A percentile compares a stretch with the other conserved stretches of the same genome.
phyloP scores from a whole-genome alignment of 2,113 vertebrate species.

The Larimichthys polyactis region DNA sequence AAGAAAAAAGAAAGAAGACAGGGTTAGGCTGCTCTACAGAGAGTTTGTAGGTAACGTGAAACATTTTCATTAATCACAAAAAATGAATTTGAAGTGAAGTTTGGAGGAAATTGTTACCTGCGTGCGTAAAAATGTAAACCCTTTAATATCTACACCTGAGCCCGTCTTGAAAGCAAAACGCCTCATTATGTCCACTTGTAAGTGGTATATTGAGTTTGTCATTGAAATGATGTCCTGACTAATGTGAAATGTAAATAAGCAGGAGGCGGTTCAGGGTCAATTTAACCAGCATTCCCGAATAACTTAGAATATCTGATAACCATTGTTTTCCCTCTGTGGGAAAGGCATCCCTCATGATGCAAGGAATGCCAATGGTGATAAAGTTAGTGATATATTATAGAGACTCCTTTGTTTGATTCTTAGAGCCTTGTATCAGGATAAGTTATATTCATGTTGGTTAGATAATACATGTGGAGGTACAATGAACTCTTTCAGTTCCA shows the following conservation, averaged over 20 bases:
- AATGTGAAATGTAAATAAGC: slow-evolving; percentile 28
- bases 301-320: slow-evolving; percentile 65
- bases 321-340: slow-evolving; percentile 59
- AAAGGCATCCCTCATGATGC: slow-evolving; percentile 67
- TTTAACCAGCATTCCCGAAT: slow-evolving; percentile 59
- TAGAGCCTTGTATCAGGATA: slow-evolving; percentile 46
- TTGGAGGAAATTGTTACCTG: neutral
- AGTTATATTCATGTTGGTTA: slow-evolving; percentile 64
- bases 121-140: neutral
- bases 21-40: slow-evolving; percentile 7
- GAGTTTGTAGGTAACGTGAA: slow-evolving; percentile 38
- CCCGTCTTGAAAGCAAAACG: neutral
- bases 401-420: slow-evolving; percentile 65
- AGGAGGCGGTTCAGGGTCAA: slow-evolving; percentile 7
- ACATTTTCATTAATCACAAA: slow-evolving; percentile 20
- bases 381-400: slow-evolving; percentile 70
- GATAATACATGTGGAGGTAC: slow-evolving; percentile 48
- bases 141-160: neutral
- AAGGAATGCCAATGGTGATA: slow-evolving; percentile 61
- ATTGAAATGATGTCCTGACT: neutral
- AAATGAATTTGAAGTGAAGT: neutral
- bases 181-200: neutral
- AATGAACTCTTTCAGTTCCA: slow-evolving; percentile 63
- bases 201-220: neutral
- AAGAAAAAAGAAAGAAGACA: neutral